phyloP scores from a whole-genome alignment of 2,113 vertebrate species.

The Sclerurus mexicanus region DNA sequence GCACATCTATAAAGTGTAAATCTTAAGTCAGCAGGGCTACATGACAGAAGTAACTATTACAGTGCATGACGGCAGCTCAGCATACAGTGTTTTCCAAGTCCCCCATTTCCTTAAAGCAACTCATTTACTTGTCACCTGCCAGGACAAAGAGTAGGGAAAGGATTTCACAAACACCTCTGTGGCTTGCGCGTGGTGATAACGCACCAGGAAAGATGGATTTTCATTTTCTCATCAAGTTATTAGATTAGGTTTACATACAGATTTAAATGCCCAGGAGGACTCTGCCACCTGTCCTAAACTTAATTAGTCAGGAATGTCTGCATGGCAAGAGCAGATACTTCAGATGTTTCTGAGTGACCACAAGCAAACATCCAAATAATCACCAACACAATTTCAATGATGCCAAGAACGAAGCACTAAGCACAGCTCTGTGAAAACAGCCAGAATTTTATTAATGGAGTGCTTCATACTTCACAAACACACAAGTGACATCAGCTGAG shows the following conservation, averaged over 20 bases:
- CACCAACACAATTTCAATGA: slow-evolving; percentile 5
- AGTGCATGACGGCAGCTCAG: not conserved
- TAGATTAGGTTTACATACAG: slow-evolving; percentile 16
- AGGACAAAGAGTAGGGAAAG: not conserved
- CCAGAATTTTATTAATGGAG: slow-evolving; percentile 23
- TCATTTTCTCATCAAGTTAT: slow-evolving; percentile 47
- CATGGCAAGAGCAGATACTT: slow-evolving; percentile 18
- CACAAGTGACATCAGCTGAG: not conserved
- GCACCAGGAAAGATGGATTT: slow-evolving; percentile 16
- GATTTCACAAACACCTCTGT: not conserved
- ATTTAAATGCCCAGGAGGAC: slow-evolving; percentile 31
- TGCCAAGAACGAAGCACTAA: not conserved
- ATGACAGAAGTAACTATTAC: slow-evolving; percentile 14
- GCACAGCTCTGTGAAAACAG: not conserved
- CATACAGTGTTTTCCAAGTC: not conserved
- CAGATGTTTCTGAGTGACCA: slow-evolving; percentile 14
- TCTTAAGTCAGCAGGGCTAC: not conserved
- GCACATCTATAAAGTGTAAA: slow-evolving; percentile 27
- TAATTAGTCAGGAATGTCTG: slow-evolving; percentile 37
- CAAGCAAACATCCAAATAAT: slow-evolving; percentile 43
- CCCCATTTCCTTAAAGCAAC: slow-evolving; percentile 22
- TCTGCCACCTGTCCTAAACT: slow-evolving; percentile 55
- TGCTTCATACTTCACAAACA: not conserved
- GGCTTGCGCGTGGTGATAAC: not conserved
- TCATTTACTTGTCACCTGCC: not conserved